Evolutionary conservation across 2,888 invertebrate genomes (phyloP).

Genomic region (Cataglyphis rosenhaueri): DNA sequence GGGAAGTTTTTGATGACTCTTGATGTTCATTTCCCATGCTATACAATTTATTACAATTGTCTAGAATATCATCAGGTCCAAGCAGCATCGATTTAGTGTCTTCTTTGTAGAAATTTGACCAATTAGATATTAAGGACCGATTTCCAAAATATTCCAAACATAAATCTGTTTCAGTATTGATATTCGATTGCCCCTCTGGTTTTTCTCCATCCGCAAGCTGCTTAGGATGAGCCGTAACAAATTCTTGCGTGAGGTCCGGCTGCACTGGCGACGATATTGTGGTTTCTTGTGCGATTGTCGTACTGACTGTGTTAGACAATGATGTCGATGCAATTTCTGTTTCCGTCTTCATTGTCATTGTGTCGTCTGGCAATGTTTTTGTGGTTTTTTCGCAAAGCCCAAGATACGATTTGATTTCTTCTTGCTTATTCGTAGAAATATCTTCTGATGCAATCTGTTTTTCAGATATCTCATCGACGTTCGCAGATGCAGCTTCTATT

Average conservation of each 20-base stretch:
- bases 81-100: no score
- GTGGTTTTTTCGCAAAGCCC: neutral
- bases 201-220: constrained; percentile 69
- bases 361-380: neutral
- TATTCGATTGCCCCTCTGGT: no score
- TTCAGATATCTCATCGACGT: neutral
- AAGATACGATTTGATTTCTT: neutral
- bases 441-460: neutral
- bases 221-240: constrained; percentile 71
- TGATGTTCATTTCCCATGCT: no score
- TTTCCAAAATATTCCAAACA: no score
- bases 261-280: constrained; percentile 48
- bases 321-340: constrained; percentile 77
- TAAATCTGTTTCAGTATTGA: no score
- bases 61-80: no score
- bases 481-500: constrained; percentile 28
- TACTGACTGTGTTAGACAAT: constrained; percentile 73
- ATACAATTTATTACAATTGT: no score
- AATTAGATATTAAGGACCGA: no score
- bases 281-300: constrained; percentile 63
- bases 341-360: constrained; percentile 70
- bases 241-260: constrained; percentile 57
- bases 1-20: no score
- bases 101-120: no score
- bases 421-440: neutral